Evolutionary conservation across 2,888 invertebrate genomes (phyloP), one percentile per base, ranked within the genome.

Genomic region (Sphinx pinastri): DNA sequence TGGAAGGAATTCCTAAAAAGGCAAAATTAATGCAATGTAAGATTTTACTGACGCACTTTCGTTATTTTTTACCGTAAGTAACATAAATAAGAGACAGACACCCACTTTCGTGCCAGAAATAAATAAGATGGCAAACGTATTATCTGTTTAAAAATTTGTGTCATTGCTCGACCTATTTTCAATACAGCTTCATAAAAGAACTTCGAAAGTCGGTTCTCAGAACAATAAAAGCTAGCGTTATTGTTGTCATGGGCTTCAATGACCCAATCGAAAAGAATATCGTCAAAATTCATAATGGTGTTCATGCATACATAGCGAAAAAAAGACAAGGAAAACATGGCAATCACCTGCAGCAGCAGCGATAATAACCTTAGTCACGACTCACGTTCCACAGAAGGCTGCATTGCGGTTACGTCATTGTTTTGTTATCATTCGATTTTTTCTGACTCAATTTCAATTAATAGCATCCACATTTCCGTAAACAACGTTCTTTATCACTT

Each of bases 371-470:
- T 63, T 63, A 63, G 63, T 63, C 63, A 63, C 63, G 63, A 63
- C 49, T 63, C 63, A 63, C 63, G 63, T 63, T 47, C 49, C 47
- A 10, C 63, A 63, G 63, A 63, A 63, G 63, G 63, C 49, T 63
- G 7, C 19, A 63, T 16, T 19, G 49, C 47, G 19, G 13, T 63
- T 49, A 63, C 63, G 49, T 63, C 63, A 63, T 63, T 13, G 25
- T 63, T 63, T 49, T n/a, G 60, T 47, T 63, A 63, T 63, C 63
- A 49, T 25, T 60, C 58, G 49, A 31, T 70, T 58, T 67, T 38
- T 52, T 68, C 47, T 47, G n/a, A 57, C 63, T 63, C 47, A 19
- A 19, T 60, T 47, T 13, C 49, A 47, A 63, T 55, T 25, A 49
- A 11, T 55, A 55, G 16, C 45, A 11, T 55, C 55, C 63, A 63